These are phyloP conservation scores for Chironomus tepperi DNA, from an alignment of 1,140 invertebrate genomes.

Conservation along the genomic window DNA sequence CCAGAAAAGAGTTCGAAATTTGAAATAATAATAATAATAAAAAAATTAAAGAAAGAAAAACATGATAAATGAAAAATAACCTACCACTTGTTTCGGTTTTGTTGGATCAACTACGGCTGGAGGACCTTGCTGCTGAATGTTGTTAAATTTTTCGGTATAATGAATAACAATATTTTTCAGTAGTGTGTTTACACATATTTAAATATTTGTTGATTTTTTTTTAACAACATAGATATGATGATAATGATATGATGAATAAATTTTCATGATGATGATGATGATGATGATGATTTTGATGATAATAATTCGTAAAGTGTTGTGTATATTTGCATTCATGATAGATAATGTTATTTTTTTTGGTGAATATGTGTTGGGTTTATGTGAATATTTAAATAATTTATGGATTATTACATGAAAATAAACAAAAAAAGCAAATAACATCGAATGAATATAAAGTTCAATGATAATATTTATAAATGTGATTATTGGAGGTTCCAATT, in stretches of 20 bases:
- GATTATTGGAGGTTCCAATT: neutral
- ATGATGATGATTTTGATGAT: neutral
- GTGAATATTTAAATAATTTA: constrained; percentile 3
- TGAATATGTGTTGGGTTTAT: neutral
- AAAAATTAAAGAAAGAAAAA: constrained; percentile 17
- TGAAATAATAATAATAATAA: constrained; percentile 17
- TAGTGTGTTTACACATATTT: neutral
- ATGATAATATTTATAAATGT: neutral
- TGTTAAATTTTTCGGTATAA: neutral
- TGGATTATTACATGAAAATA: constrained; percentile 22
- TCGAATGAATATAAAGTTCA: constrained; percentile 1
- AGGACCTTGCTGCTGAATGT: constrained; percentile 40
- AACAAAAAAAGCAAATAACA: constrained; percentile 16
- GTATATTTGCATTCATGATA: neutral
- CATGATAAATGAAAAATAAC: constrained; percentile 25
- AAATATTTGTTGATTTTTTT: neutral
- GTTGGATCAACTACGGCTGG: constrained; percentile 40
- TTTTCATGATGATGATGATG: too few species aligned
- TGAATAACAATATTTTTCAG: neutral
- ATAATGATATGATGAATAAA: too few species aligned
- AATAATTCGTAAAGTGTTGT: neutral
- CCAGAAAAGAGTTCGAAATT: neutral
- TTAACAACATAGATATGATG: too few species aligned
- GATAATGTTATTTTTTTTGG: neutral
- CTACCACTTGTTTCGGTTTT: constrained; percentile 42